Conservation (phyloP, 2,113 vertebrate genomes). For the Planiliza haematocheilus region DNA sequence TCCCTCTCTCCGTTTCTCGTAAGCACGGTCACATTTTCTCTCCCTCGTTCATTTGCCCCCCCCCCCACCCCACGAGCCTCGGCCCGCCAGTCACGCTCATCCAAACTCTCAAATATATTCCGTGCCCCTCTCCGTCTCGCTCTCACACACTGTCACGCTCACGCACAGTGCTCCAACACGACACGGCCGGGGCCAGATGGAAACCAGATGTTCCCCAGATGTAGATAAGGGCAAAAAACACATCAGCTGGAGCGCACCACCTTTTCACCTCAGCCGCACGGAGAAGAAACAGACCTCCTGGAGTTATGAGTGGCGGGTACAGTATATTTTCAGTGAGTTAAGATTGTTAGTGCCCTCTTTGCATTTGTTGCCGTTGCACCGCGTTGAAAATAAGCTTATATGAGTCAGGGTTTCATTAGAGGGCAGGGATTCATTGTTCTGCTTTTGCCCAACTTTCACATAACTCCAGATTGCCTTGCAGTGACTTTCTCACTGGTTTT, state of each 20-base stretch:
- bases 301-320: constrained; percentile 10
- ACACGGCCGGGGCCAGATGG: constrained; percentile 57
- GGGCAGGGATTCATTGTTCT: too few species aligned
- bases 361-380: background rate
- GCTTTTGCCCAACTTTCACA: too few species aligned
- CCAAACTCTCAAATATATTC: constrained; percentile 27
- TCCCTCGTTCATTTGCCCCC: constrained; percentile 14
- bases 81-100: constrained; percentile 28
- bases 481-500: background rate
- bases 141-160: constrained; percentile 49
- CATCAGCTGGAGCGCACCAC: constrained; percentile 66
- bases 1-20: too few species aligned
- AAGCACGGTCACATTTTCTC: background rate
- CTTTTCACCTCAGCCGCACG: constrained; percentile 63
- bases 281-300: constrained; percentile 45
- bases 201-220: constrained; percentile 77
- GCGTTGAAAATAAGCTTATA: too few species aligned
- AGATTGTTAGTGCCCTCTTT: background rate
- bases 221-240: constrained; percentile 62
- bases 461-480: too few species aligned
- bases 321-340: constrained; percentile 3
- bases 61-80: background rate
- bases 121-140: constrained; percentile 9
- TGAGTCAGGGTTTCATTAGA: too few species aligned
- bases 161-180: constrained; percentile 8